Conservation (phyloP, 2,113 vertebrate species). For the Jaculus jaculus region DNA sequence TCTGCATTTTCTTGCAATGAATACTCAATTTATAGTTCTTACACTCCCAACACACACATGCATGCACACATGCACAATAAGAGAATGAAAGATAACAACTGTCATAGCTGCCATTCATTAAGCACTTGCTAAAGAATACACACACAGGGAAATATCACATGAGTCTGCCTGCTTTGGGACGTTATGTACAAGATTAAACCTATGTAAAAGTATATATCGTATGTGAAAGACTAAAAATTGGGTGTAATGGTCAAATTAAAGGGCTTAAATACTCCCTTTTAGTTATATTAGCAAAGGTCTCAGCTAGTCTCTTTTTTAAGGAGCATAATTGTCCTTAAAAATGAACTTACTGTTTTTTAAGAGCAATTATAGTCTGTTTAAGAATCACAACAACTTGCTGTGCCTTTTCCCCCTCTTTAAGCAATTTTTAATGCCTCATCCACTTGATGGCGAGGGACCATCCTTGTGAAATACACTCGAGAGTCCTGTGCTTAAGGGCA, state of each 20-base stretch:
- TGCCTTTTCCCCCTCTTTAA: background rate
- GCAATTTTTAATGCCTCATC: background rate
- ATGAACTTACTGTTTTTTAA: background rate
- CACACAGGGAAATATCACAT: background rate
- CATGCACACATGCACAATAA: background rate
- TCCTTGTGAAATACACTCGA: background rate
- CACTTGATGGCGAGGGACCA: background rate
- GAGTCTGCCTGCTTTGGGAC: background rate
- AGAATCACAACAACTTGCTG: background rate
- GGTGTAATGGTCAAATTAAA: background rate
- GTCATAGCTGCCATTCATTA: background rate
- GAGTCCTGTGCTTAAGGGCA: background rate
- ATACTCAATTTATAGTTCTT: conserved; percentile 2
- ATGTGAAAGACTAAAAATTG: background rate
- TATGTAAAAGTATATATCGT: background rate
- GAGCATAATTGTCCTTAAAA: background rate
- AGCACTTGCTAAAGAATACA: background rate
- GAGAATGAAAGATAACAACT: conserved; percentile 15
- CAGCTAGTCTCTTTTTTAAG: background rate
- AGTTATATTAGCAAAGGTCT: background rate
- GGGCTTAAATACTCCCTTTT: background rate
- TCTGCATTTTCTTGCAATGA: background rate
- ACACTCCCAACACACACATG: too few relatives aligned
- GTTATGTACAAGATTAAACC: background rate
- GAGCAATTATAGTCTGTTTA: background rate